phyloP scores from a whole-genome alignment of 1,140 invertebrate genomes.

The Aphelenchoides fujianensis region DNA sequence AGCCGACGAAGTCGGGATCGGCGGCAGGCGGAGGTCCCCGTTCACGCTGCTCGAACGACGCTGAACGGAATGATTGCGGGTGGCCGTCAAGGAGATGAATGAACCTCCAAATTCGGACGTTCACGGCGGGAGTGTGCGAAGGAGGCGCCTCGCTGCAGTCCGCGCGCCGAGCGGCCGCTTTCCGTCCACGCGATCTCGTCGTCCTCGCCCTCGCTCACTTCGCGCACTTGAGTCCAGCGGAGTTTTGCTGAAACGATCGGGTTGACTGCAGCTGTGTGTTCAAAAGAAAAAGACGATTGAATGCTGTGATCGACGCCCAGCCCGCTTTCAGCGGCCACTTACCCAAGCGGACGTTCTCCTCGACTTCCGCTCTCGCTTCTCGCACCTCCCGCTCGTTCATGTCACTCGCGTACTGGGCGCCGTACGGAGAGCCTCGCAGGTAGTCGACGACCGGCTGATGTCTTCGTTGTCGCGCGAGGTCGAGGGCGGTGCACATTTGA shows the following conservation, averaged over 20 bases:
- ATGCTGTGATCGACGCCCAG: neutral
- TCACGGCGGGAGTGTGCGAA: neutral
- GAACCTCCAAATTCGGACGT: slow-evolving; percentile 3
- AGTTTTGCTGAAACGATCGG: slow-evolving; percentile 34
- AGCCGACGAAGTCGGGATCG: neutral
- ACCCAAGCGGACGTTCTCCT: slow-evolving; percentile 45
- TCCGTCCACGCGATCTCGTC: neutral
- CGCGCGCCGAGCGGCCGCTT: neutral
- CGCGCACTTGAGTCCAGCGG: slow-evolving; percentile 19
- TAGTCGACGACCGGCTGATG: slow-evolving; percentile 52
- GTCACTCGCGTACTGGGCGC: slow-evolving; percentile 30
- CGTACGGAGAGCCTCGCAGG: slow-evolving; percentile 22
- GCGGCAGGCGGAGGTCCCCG: slow-evolving; percentile 32
- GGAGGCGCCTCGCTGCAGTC: neutral
- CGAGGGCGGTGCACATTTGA: slow-evolving; percentile 44
- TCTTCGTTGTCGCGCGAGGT: slow-evolving; percentile 46
- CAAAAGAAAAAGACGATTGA: too few species aligned
- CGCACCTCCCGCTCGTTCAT: slow-evolving; percentile 28
- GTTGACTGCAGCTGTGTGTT: neutral
- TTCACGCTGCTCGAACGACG: slow-evolving; percentile 50
- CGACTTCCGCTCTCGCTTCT: slow-evolving; percentile 35
- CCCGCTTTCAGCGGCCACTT: neutral
- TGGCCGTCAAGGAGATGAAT: neutral
- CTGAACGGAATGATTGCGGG: slow-evolving; percentile 23
- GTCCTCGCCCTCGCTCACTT: slow-evolving; percentile 10